phyloP scores from a whole-genome alignment of 2,797 vertebrate species.

The Salarias fasciatus region DNA sequence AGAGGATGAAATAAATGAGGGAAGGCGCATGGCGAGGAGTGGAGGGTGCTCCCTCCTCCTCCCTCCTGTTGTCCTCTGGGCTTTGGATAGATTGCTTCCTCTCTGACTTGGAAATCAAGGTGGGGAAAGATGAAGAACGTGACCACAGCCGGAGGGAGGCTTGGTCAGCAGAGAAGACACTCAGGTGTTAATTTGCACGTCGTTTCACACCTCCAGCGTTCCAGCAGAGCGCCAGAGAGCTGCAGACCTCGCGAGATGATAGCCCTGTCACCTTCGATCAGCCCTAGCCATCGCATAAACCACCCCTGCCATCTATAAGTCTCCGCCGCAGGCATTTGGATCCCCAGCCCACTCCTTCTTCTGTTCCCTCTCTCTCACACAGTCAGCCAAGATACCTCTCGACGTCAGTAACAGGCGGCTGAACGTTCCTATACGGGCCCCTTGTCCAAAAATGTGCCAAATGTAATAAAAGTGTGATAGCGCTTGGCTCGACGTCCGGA shows the following conservation, averaged over 20 bases:
- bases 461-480: constrained; percentile 67
- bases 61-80: constrained; percentile 43
- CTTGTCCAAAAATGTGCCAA: constrained; percentile 65
- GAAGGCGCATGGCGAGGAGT: constrained; percentile 45
- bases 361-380: not conserved
- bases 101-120: constrained; percentile 30
- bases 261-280: constrained; percentile 51
- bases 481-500: constrained; percentile 50
- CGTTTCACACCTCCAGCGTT: constrained; percentile 59
- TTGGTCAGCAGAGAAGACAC: constrained; percentile 26
- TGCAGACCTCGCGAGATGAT: constrained; percentile 42
- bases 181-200: constrained; percentile 63
- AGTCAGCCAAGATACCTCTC: constrained; percentile 43
- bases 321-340: constrained; percentile 39
- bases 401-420: constrained; percentile 51
- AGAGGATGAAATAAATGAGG: constrained; percentile 54
- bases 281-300: constrained; percentile 33
- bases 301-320: constrained; percentile 37
- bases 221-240: constrained; percentile 44
- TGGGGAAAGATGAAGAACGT: constrained; percentile 26
- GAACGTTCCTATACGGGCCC: constrained; percentile 42
- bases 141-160: constrained; percentile 1
- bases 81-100: constrained; percentile 60
- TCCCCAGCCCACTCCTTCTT: constrained; percentile 4
- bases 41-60: constrained; percentile 26